These are phyloP conservation scores for Hylia prasina DNA, from an alignment of 2,113 vertebrate genomes.

Conservation along the genomic window DNA sequence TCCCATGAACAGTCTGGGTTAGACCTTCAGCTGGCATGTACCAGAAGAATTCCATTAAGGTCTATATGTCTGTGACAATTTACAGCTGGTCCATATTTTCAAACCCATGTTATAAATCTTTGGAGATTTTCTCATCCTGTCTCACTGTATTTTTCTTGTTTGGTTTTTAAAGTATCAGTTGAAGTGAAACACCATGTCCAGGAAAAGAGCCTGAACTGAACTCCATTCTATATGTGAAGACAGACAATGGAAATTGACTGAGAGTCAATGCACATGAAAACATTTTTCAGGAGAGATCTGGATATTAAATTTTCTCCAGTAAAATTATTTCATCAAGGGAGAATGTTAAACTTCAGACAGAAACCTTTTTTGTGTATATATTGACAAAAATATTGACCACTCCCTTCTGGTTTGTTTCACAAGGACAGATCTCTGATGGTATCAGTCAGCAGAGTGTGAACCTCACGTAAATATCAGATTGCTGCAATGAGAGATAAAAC, in stretches of 20 bases:
- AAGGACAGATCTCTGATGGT: not conserved
- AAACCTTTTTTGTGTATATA: not conserved
- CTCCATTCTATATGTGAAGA: not conserved
- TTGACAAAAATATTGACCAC: not conserved
- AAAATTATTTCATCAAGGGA: not conserved
- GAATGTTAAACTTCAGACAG: not conserved
- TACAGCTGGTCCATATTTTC: constrained; percentile 1
- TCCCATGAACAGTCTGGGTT: not conserved
- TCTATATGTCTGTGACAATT: constrained; percentile 13
- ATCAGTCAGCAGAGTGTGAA: not conserved
- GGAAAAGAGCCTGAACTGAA: not conserved
- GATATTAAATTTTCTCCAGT: not conserved
- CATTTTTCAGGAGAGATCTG: not conserved
- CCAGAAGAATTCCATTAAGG: constrained; percentile 1
- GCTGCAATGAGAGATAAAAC: not conserved
- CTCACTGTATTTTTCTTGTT: constrained; percentile 31
- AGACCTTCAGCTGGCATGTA: constrained; percentile 26
- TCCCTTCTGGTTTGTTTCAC: constrained; percentile 20
- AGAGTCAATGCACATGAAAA: not conserved
- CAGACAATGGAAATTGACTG: not conserved
- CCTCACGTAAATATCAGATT: not conserved
- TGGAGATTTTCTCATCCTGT: constrained; percentile 31
- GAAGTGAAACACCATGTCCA: not conserved
- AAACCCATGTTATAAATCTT: not conserved
- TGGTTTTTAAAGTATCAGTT: not conserved